These are phyloP conservation scores for Venturia canescens DNA, from an alignment of 1,140 invertebrate genomes.

Conservation along the genomic window DNA sequence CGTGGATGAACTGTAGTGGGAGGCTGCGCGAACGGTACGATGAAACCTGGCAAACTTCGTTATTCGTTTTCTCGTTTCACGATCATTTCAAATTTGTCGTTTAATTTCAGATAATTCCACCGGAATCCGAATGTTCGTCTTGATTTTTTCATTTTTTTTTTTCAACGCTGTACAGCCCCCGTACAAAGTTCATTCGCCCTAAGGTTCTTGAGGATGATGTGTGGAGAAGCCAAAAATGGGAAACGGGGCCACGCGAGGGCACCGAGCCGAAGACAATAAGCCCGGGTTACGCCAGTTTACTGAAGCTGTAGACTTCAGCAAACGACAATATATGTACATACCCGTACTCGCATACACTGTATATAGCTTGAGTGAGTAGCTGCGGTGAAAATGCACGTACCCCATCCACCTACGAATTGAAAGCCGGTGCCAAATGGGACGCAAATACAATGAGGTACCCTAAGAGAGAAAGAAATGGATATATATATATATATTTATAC, in stretches of 20 bases:
- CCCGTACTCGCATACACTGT: constrained; percentile 39
- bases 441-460: constrained; percentile 63
- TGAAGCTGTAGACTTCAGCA: background rate
- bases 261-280: constrained; percentile 12
- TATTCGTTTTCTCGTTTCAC: no score
- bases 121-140: no score
- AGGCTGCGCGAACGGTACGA: no score
- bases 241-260: background rate
- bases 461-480: constrained; percentile 18
- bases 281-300: constrained; percentile 1
- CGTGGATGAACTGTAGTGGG: no score
- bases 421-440: constrained; percentile 68
- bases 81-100: no score
- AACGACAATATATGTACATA: background rate
- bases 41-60: no score
- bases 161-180: no score
- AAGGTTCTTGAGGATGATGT: background rate
- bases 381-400: constrained; percentile 54
- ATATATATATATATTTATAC: no score
- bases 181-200: no score
- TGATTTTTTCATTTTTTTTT: no score
- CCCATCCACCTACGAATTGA: constrained; percentile 58
- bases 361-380: constrained; percentile 52
- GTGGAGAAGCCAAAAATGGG: background rate
- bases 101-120: no score